phyloP scores from a whole-genome alignment of 2,113 vertebrate species.

The Dissostichus mawsoni region DNA sequence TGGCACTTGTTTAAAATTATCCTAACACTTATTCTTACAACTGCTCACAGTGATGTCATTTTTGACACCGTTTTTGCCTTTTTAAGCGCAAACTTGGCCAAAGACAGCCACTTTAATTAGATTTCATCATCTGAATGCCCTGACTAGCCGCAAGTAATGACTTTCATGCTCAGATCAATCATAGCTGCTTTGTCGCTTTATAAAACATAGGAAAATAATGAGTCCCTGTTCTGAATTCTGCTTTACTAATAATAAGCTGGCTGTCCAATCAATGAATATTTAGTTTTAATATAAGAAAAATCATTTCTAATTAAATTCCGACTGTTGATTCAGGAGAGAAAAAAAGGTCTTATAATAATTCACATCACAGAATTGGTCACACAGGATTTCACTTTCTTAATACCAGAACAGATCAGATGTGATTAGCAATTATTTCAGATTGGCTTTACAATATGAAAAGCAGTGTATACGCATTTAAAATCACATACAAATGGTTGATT shows the following conservation, averaged over 20 bases:
- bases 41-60: neutral
- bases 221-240: constrained; percentile 25
- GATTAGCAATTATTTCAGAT: neutral
- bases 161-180: constrained; percentile 52
- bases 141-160: constrained; percentile 30
- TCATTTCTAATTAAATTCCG: constrained; percentile 45
- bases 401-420: neutral
- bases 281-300: constrained; percentile 23
- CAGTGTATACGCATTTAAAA: neutral
- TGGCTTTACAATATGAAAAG: neutral
- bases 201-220: constrained; percentile 28
- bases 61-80: constrained; percentile 8
- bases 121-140: constrained; percentile 49
- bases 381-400: too few species aligned
- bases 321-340: neutral
- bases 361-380: too few species aligned
- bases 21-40: neutral
- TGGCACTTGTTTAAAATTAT: constrained; percentile 6
- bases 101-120: constrained; percentile 52
- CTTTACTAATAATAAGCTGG: constrained; percentile 17
- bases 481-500: neutral
- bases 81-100: constrained; percentile 2
- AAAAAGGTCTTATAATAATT: too few species aligned
- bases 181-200: constrained; percentile 13
- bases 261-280: constrained; percentile 23